phyloP scores from a whole-genome alignment of 1,140 invertebrate species.

The Brachionus rubens region DNA sequence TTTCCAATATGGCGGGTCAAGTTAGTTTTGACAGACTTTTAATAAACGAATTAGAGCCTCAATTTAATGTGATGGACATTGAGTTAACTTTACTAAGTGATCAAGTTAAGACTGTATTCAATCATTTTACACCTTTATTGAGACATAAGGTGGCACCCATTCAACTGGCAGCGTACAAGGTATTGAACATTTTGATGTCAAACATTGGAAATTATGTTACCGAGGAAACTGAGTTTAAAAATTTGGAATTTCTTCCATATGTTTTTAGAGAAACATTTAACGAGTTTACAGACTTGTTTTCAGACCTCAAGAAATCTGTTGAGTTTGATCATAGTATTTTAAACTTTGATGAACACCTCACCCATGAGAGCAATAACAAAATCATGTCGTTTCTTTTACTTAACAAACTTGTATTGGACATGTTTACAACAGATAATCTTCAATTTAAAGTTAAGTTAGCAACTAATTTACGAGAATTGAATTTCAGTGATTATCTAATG shows the following conservation, averaged over 20 bases:
- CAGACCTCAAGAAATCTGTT: conserved; percentile 15
- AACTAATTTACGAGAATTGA: neutral
- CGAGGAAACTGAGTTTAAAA: conserved; percentile 42
- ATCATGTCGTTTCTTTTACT: conserved; percentile 31
- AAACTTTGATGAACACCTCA: neutral
- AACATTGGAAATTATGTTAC: conserved; percentile 45
- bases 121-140: conserved; percentile 56
- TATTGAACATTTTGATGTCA: conserved; percentile 51
- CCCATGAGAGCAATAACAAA: neutral
- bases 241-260: conserved; percentile 8
- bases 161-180: conserved; percentile 54
- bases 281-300: conserved; percentile 31
- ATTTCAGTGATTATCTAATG: conserved; percentile 20
- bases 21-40: conserved; percentile 51
- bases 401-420: conserved; percentile 6
- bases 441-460: conserved; percentile 40
- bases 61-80: conserved; percentile 53
- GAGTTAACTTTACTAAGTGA: conserved; percentile 51
- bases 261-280: conserved; percentile 3
- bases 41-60: conserved; percentile 53
- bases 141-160: conserved; percentile 50
- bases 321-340: conserved; percentile 29
- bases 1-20: conserved; percentile 50
- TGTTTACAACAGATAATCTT: conserved; percentile 9
- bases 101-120: conserved; percentile 55